These are phyloP conservation scores for Proisotoma minuta DNA, from an alignment of 2,888 invertebrate genomes.

Conservation along the genomic window DNA sequence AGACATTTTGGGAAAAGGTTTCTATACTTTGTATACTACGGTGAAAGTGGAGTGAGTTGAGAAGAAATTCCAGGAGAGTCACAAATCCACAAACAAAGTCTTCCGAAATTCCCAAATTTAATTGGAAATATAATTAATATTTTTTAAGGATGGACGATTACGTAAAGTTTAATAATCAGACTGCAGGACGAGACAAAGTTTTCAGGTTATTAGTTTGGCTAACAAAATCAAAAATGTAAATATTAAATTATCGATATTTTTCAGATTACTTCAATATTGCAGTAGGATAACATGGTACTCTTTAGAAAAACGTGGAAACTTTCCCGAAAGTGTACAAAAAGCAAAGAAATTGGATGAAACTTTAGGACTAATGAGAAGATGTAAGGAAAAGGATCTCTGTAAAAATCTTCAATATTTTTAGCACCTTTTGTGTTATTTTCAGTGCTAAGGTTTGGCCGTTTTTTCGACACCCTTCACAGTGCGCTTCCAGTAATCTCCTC, in stretches of 20 bases:
- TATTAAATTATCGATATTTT: conserved; percentile 47
- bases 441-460: conserved; percentile 83
- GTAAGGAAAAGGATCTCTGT: conserved; percentile 60
- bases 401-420: background rate
- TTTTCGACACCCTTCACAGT: conserved; percentile 72
- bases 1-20: no score
- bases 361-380: conserved; percentile 78
- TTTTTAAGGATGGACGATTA: conserved; percentile 41
- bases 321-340: conserved; percentile 64
- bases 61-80: no score
- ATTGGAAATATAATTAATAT: no score
- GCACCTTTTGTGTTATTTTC: conserved; percentile 47
- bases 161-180: conserved; percentile 45
- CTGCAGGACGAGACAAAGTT: conserved; percentile 44
- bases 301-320: conserved; percentile 60
- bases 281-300: conserved; percentile 76
- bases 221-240: background rate
- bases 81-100: no score
- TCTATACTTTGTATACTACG: no score
- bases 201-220: conserved; percentile 35
- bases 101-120: no score
- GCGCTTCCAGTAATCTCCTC: conserved; percentile 59
- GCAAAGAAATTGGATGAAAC: conserved; percentile 76
- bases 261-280: conserved; percentile 76
- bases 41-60: no score